Evolutionary conservation across 2,888 invertebrate genomes (phyloP).

Genomic region (Leucoma salicis): DNA sequence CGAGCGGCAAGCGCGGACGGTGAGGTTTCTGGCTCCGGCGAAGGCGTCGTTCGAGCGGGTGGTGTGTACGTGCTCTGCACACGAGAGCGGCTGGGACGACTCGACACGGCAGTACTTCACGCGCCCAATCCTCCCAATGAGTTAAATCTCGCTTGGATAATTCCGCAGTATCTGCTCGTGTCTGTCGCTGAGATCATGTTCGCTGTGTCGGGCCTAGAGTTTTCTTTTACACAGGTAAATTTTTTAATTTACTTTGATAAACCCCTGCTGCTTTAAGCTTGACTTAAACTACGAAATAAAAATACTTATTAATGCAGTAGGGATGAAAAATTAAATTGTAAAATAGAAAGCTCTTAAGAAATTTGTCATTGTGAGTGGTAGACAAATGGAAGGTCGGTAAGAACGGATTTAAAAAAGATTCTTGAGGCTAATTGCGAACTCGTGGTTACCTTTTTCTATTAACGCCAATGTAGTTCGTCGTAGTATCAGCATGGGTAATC

Average conservation of each 20-base stretch:
- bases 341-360: no score
- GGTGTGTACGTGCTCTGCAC: slow-evolving; percentile 82
- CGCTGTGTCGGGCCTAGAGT: slow-evolving; percentile 91
- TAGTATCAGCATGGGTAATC: no score
- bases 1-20: slow-evolving; percentile 55
- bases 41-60: slow-evolving; percentile 58
- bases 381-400: no score
- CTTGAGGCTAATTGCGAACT: no score
- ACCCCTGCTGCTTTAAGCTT: background rate
- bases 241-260: no score
- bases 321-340: no score
- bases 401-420: no score
- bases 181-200: slow-evolving; percentile 92
- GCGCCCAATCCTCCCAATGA: slow-evolving; percentile 85
- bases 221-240: slow-evolving; percentile 89
- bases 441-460: no score
- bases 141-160: slow-evolving; percentile 86
- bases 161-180: slow-evolving; percentile 91
- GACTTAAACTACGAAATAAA: background rate
- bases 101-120: slow-evolving; percentile 81
- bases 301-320: no score
- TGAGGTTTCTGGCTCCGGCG: slow-evolving; percentile 58
- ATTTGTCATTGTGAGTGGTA: no score
- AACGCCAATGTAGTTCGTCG: no score
- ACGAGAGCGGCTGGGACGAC: slow-evolving; percentile 72